These are phyloP conservation scores for Proisotoma minuta DNA, from an alignment of 2,888 invertebrate species.

Conservation along the genomic window DNA sequence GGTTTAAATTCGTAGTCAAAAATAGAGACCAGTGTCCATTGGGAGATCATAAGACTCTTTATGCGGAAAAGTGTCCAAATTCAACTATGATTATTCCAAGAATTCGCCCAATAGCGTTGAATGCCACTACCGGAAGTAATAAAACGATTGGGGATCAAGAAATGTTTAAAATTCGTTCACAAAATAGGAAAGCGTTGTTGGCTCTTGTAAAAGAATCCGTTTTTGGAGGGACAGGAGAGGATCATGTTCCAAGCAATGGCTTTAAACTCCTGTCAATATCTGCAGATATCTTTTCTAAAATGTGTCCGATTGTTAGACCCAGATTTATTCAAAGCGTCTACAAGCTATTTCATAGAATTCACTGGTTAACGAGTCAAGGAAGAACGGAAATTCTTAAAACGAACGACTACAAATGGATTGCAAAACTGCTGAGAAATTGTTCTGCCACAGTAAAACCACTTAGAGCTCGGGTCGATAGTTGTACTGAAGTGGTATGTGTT, in stretches of 20 bases:
- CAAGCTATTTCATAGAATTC: constrained; percentile 10
- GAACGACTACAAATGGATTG: constrained; percentile 21
- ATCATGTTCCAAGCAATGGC: constrained; percentile 15
- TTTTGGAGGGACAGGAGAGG: background rate
- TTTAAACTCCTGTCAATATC: constrained; percentile 8
- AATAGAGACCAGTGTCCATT: background rate
- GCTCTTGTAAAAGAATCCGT: constrained; percentile 6
- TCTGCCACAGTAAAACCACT: background rate
- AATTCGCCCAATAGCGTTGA: background rate
- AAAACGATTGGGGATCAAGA: background rate
- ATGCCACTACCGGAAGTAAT: background rate
- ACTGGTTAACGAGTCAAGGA: constrained; percentile 14
- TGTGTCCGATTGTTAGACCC: constrained; percentile 19
- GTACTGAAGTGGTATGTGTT: constrained; percentile 23
- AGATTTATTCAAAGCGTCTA: constrained; percentile 12
- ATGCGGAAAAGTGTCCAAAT: background rate
- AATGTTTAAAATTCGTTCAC: background rate
- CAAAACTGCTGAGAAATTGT: constrained; percentile 14
- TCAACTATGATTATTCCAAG: background rate
- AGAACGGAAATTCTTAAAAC: constrained; percentile 14
- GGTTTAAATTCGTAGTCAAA: background rate
- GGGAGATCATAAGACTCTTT: background rate
- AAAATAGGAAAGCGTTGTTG: constrained; percentile 13
- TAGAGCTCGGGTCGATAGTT: background rate
- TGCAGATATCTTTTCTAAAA: constrained; percentile 6